These are phyloP conservation scores for Chironomus tentans DNA, from an alignment of 2,888 invertebrate genomes.

Conservation along the genomic window DNA sequence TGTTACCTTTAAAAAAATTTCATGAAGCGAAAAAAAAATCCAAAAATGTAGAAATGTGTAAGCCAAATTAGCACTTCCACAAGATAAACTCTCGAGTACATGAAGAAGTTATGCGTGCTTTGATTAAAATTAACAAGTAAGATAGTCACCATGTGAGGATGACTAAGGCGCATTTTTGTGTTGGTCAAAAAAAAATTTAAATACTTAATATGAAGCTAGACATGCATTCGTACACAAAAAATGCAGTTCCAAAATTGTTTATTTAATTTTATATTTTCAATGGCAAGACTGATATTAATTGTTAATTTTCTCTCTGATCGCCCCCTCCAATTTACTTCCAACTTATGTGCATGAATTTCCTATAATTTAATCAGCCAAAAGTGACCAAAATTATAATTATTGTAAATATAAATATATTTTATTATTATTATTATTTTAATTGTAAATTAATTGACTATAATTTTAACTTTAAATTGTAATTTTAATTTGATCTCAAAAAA, in stretches of 20 bases:
- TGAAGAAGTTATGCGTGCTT: too few species aligned
- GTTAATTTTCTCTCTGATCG: background rate
- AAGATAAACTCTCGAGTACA: too few species aligned
- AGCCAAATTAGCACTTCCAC: background rate
- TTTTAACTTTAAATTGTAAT: background rate
- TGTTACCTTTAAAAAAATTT: background rate
- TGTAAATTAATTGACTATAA: too few species aligned
- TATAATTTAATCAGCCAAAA: slow-evolving; percentile 19
- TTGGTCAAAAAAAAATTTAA: too few species aligned
- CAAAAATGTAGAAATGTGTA: slow-evolving; percentile 2
- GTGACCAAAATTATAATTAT: slow-evolving; percentile 6
- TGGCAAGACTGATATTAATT: slow-evolving; percentile 23
- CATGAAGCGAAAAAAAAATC: background rate
- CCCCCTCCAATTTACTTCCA: background rate
- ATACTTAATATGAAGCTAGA: too few species aligned
- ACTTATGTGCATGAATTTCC: background rate
- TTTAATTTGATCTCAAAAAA: slow-evolving; percentile 12
- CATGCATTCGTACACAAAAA: background rate
- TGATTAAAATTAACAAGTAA: too few species aligned
- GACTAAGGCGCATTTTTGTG: too few species aligned
- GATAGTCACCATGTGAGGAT: too few species aligned
- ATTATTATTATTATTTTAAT: too few species aligned
- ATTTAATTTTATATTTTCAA: background rate
- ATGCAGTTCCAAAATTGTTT: background rate
- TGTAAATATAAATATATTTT: too few species aligned